Evolutionary conservation across 1,140 invertebrate genomes (phyloP).

Genomic region (Saccostrea cuccullata): DNA sequence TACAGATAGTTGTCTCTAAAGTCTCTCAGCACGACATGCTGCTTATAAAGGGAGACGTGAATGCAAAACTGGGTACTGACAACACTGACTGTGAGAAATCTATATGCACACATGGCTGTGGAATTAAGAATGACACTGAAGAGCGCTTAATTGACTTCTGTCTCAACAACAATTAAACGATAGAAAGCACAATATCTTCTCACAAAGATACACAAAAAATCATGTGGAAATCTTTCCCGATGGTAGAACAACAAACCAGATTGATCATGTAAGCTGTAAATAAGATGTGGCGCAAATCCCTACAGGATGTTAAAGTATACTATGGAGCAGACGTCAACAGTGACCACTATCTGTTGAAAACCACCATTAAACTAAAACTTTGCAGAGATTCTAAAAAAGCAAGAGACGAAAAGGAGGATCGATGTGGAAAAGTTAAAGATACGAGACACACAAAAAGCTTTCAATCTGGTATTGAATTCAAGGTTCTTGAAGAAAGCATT

Average conservation of each 20-base stretch:
- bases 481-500: not conserved
- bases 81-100: slow-evolving; percentile 50
- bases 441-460: not conserved
- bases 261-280: slow-evolving; percentile 48
- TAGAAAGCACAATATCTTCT: slow-evolving; percentile 89
- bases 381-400: not conserved
- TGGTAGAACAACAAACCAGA: slow-evolving; percentile 53
- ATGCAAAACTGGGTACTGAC: no score
- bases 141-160: slow-evolving; percentile 45
- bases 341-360: no score
- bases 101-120: slow-evolving; percentile 57
- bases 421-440: no score
- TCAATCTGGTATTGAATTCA: not conserved
- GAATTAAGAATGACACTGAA: slow-evolving; percentile 56
- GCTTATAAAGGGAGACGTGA: no score
- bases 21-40: no score
- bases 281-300: not conserved
- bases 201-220: slow-evolving; percentile 65
- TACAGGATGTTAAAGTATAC: no score
- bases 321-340: no score
- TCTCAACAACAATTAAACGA: slow-evolving; percentile 51
- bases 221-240: no score
- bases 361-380: not conserved
- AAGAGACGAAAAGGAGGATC: no score
- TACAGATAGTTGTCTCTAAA: no score